Conservation (phyloP, 2,888 invertebrate genomes). For the Crematogaster levior region DNA sequence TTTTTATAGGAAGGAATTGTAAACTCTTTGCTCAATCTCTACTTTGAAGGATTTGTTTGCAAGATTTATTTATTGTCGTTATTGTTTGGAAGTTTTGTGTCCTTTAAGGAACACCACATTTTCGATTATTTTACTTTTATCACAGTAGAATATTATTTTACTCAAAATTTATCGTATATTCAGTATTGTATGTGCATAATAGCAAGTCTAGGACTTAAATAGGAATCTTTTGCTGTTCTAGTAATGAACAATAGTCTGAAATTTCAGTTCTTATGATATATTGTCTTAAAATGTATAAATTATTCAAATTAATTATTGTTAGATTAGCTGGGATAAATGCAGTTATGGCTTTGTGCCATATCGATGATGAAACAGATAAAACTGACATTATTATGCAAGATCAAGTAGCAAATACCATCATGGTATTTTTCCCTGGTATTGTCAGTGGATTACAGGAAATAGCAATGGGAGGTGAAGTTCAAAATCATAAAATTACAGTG, state of each 20-base stretch:
- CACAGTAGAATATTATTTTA: not conserved
- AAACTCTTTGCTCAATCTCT: not conserved
- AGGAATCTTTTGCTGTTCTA: not conserved
- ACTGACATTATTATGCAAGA: constrained; percentile 87
- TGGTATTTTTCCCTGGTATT: constrained; percentile 89
- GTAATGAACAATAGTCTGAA: not conserved
- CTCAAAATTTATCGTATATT: not conserved
- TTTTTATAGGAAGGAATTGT: not conserved
- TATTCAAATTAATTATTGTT: constrained; percentile 54
- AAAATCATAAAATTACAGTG: constrained; percentile 88
- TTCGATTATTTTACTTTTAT: not conserved
- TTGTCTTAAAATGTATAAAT: constrained; percentile 29
- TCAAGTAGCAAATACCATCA: constrained; percentile 87
- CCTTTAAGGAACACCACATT: not conserved
- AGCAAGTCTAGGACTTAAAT: not conserved
- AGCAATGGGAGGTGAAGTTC: constrained; percentile 87
- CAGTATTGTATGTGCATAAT: not conserved
- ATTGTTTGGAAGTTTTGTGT: not conserved
- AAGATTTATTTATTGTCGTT: not conserved
- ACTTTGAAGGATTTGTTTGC: not conserved
- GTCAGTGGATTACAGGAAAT: constrained; percentile 88
- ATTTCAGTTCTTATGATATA: not conserved
- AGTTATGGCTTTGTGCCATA: constrained; percentile 88
- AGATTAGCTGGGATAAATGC: constrained; percentile 88
- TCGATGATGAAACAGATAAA: constrained; percentile 87